These are phyloP conservation scores for Tromatobia lineatoria DNA, from an alignment of 2,888 invertebrate genomes.

Conservation along the genomic window DNA sequence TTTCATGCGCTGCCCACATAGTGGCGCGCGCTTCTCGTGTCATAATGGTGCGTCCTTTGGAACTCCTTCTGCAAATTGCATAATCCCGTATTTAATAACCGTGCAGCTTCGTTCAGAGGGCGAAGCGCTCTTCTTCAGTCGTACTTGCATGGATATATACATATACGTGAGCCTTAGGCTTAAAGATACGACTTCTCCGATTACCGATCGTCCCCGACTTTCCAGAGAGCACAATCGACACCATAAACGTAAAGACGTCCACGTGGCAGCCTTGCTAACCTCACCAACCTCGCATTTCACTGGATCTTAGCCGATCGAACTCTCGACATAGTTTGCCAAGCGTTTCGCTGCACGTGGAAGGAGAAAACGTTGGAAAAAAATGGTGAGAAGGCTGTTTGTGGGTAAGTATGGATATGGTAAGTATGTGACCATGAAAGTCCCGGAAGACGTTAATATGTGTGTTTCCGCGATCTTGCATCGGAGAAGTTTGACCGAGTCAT, in stretches of 20 bases:
- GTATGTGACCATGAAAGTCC: constrained; percentile 64
- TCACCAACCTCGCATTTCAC: not conserved
- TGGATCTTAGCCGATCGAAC: not conserved
- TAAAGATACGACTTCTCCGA: constrained; percentile 8
- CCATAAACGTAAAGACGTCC: not conserved
- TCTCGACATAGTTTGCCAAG: not conserved
- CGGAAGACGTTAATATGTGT: constrained; percentile 47
- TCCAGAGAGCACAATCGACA: constrained; percentile 4
- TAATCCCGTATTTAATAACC: constrained; percentile 80
- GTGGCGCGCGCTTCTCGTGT: constrained; percentile 72
- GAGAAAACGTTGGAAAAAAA: not conserved
- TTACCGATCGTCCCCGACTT: constrained; percentile 15
- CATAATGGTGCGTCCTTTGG: constrained; percentile 81
- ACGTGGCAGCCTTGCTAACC: not conserved
- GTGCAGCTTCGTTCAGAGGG: constrained; percentile 52
- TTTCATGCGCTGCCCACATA: constrained; percentile 54
- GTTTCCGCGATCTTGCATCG: constrained; percentile 29
- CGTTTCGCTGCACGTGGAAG: constrained; percentile 46
- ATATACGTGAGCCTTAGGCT: not conserved
- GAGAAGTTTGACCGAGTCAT: constrained; percentile 46
- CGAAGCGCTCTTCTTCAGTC: not conserved
- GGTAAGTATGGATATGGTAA: constrained; percentile 27
- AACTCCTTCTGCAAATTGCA: constrained; percentile 78
- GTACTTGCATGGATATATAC: not conserved
- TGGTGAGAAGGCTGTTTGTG: constrained; percentile 32